A percentile compares a stretch with the other conserved stretches of the same genome.
phyloP scores from a whole-genome alignment of 2,113 vertebrate species.

The Penelope pileata region DNA sequence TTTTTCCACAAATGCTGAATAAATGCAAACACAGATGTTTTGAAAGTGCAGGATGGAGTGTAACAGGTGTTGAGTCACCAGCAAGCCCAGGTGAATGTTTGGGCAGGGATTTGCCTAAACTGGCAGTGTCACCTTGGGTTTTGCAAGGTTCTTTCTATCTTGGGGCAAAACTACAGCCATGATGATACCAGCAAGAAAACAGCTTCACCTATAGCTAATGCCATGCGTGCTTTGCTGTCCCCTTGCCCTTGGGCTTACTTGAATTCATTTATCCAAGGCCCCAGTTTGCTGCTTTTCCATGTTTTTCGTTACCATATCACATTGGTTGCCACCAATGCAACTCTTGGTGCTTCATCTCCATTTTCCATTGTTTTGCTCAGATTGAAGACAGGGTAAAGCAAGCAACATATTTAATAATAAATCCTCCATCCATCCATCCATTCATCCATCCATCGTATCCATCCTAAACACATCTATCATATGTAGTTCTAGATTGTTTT shows the following conservation, averaged over 20 bases:
- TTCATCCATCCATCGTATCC: too few relatives aligned
- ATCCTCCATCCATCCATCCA: neutral
- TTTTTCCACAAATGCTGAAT: neutral
- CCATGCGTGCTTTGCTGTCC: fast-evolving
- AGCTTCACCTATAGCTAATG: neutral
- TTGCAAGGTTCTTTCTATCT: neutral
- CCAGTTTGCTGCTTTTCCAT: neutral
- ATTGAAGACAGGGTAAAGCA: neutral
- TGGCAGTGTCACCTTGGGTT: neutral
- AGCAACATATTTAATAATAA: neutral
- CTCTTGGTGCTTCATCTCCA: fast-evolving
- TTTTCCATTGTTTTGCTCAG: neutral
- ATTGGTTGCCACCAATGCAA: neutral
- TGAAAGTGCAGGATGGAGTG: neutral
- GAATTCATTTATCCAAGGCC: neutral
- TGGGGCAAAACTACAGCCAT: neutral
- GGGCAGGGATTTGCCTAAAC: neutral
- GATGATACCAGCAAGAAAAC: neutral
- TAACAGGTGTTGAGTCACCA: neutral
- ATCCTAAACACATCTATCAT: too few relatives aligned
- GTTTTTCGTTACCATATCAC: fast-evolving
- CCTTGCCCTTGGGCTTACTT: neutral
- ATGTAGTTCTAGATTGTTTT: fast-evolving
- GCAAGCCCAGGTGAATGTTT: neutral
- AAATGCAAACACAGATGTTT: neutral